These are phyloP conservation scores for Calidris pygmaea DNA, from an alignment of 2,113 vertebrate species.

Conservation along the genomic window DNA sequence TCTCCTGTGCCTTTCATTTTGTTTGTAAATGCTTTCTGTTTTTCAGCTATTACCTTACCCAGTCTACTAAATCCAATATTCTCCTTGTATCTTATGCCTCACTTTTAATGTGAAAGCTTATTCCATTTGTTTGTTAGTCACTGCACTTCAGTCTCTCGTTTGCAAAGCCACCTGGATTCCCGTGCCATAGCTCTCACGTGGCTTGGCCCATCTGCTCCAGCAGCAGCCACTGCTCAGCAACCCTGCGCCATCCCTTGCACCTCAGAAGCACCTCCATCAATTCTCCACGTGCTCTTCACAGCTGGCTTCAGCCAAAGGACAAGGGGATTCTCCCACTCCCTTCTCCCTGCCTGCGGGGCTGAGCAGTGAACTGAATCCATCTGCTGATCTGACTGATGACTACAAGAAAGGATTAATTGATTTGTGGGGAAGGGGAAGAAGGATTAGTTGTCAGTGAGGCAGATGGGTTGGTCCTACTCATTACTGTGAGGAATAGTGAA, in stretches of 20 bases:
- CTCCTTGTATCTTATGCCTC: not conserved
- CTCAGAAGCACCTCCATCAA: not conserved
- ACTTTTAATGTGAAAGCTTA: not conserved
- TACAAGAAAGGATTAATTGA: not conserved
- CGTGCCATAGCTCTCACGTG: not conserved
- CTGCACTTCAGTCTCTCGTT: not conserved
- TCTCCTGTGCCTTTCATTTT: not conserved
- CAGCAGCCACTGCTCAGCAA: not conserved
- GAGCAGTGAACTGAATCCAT: not conserved
- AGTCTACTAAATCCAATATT: not conserved
- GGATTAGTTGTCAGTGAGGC: not conserved
- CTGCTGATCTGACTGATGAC: not conserved
- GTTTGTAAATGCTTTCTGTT: not conserved
- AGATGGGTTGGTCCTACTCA: not conserved
- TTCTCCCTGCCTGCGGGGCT: not conserved
- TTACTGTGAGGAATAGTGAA: not conserved
- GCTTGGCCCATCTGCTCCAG: conserved; percentile 9
- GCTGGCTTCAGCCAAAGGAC: conserved; percentile 7
- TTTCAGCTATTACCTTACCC: not conserved
- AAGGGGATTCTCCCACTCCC: not conserved
- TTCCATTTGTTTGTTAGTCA: not conserved
- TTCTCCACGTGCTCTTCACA: not conserved
- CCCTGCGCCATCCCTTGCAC: not conserved
- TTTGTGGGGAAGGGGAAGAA: not conserved
- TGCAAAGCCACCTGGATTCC: not conserved